phyloP scores from a whole-genome alignment of 2,888 invertebrate genomes.

The Lumbricus terrestris region DNA sequence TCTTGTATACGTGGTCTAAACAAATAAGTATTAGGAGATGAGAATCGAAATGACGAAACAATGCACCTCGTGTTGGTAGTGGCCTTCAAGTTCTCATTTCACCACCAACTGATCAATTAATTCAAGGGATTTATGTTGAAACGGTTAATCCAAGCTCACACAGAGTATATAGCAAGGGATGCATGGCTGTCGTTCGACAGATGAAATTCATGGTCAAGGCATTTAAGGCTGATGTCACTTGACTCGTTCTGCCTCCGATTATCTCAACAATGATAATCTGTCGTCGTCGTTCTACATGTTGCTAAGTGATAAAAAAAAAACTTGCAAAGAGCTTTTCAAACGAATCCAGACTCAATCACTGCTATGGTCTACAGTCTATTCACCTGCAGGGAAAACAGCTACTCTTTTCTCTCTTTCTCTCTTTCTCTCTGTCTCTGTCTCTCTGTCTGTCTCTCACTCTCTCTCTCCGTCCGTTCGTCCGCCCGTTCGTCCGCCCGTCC shows the following conservation, averaged over 20 bases:
- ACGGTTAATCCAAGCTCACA: neutral
- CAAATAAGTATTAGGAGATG: too few species aligned
- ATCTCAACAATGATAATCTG: too few species aligned
- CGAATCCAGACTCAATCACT: neutral
- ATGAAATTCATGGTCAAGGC: neutral
- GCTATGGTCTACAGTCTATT: too few species aligned
- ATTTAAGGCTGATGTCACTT: neutral
- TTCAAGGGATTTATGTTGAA: neutral
- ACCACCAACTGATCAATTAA: neutral
- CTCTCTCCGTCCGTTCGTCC: too few species aligned
- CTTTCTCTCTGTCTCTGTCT: too few species aligned
- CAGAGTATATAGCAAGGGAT: neutral
- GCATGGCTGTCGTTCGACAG: neutral
- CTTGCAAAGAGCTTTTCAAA: neutral
- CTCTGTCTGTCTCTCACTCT: neutral
- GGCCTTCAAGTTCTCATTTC: neutral
- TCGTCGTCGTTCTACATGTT: neutral
- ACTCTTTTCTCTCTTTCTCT: too few species aligned
- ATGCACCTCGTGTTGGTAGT: too few species aligned
- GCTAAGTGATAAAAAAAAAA: neutral
- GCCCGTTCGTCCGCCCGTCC: too few species aligned
- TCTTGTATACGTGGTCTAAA: too few species aligned
- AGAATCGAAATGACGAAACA: too few species aligned
- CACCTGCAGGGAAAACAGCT: too few species aligned
- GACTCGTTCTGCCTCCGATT: neutral